Base-by-base conservation (phyloP, 2,888 invertebrate genomes). In the Epinotia brunnichana region DNA sequence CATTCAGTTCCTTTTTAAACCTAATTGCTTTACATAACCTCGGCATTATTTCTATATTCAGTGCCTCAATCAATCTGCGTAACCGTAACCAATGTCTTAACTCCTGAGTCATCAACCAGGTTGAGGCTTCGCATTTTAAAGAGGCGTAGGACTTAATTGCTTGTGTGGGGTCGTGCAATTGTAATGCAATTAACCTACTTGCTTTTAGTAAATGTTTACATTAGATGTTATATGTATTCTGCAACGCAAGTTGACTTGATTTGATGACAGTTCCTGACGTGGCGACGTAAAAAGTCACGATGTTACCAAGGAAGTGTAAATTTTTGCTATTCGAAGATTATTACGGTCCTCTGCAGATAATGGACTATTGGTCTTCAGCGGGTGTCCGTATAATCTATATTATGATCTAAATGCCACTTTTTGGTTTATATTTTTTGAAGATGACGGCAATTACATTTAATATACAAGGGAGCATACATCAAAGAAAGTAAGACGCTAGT, bases 131-230 rank as follows among this genome's bases (percentile, higher is more conserved):
- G 71, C 66, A 61, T 61, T 41, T 61, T 61, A 71, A 67, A 5
- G 41, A 71, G 70, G 67, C 67, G 71, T 71, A 67, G 71, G 71
- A 60, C 19, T 54, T 71, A 61, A 71, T 61, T 66, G 66, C 0
- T n/a, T 61, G 60, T 61, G 53, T 60, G 53, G 35, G 67, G 67
- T 71, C 67, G 54, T 48, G 67, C 51, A 24, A 59, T 66, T 70
- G 54, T 61, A 51, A 64, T 51, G 62, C n/a, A 35, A 44, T 62
- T 44, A 56, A 17, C 67, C 44, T 67, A 67, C 41, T 66, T 54
- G 48, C 13, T 17, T 61, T 51, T 44, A 57, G 57, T 69, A 13
- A 54, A 69, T 69, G 53, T 53, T 61, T 60, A 61, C 41, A 69
- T 53, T 69, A 53, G 24, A 60, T 48, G 48, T n/a, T 48, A 48